These are phyloP conservation scores for Scaptomyza pallida DNA, from an alignment of 1,140 invertebrate genomes.

Conservation along the genomic window DNA sequence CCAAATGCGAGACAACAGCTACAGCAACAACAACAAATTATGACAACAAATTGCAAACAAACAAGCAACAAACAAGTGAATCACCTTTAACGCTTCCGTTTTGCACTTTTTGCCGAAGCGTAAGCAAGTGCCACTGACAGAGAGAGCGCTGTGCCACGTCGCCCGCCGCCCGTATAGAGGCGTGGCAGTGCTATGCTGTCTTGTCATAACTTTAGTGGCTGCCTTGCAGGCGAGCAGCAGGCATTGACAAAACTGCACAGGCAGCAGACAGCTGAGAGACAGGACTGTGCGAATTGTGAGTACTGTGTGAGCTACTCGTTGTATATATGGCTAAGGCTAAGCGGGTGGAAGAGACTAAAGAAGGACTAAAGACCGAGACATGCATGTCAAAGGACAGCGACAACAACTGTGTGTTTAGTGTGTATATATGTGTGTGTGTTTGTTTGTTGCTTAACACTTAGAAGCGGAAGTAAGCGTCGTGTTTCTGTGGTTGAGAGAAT, in stretches of 20 bases:
- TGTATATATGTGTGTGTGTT: slow-evolving; percentile 28
- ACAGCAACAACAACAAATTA: slow-evolving; percentile 57
- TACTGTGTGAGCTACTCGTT: too few relatives aligned
- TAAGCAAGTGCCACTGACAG: slow-evolving; percentile 27
- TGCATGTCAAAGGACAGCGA: slow-evolving; percentile 78
- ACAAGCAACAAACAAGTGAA: slow-evolving; percentile 80
- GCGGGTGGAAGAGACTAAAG: slow-evolving; percentile 15
- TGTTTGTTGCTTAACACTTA: slow-evolving; percentile 76
- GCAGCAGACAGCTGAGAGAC: slow-evolving; percentile 32
- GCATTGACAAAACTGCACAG: slow-evolving; percentile 43
- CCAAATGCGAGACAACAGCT: slow-evolving; percentile 32
- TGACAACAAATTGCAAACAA: slow-evolving; percentile 81
- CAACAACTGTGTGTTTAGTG: slow-evolving; percentile 20
- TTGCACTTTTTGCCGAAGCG: slow-evolving; percentile 48
- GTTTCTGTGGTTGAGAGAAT: slow-evolving; percentile 60
- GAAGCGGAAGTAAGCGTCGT: slow-evolving; percentile 78
- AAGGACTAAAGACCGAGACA: slow-evolving; percentile 69
- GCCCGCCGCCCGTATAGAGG: slow-evolving; percentile 1
- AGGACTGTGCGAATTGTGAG: not conserved
- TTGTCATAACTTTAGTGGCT: slow-evolving; percentile 52
- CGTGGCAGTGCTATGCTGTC: slow-evolving; percentile 20
- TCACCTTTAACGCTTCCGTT: slow-evolving; percentile 75
- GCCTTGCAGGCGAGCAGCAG: slow-evolving; percentile 21
- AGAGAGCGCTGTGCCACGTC: not conserved
- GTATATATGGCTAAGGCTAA: slow-evolving; percentile 2